Evolutionary conservation across 1,140 invertebrate genomes (phyloP).

Genomic region (Dendrolimus punctatus): DNA sequence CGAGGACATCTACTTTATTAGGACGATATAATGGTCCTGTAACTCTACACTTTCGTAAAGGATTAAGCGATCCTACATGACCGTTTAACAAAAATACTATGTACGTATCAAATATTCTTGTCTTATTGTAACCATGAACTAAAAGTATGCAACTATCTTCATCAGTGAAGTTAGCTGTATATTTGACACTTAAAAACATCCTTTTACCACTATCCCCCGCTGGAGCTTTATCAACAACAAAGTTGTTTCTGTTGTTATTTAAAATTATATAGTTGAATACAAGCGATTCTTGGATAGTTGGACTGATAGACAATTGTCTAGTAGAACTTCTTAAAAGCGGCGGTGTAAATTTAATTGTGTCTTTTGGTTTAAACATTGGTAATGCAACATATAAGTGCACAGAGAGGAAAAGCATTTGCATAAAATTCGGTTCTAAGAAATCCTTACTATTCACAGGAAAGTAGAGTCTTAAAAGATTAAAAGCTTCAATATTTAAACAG

Average conservation of each 20-base stretch:
- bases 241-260: conserved; percentile 43
- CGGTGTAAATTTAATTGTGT: conserved; percentile 47
- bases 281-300: conserved; percentile 46
- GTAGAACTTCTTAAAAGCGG: conserved; percentile 50
- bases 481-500: conserved; percentile 54
- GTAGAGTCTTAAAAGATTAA: conserved; percentile 41
- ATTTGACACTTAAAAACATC: conserved; percentile 48
- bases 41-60: conserved; percentile 50
- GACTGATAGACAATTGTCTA: conserved; percentile 36
- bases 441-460: conserved; percentile 54
- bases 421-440: conserved; percentile 49
- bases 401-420: conserved; percentile 62
- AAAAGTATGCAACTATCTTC: conserved; percentile 46
- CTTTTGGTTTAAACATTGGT: conserved; percentile 54
- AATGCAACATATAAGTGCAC: conserved; percentile 51
- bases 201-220: conserved; percentile 44
- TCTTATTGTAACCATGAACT: conserved; percentile 58
- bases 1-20: conserved; percentile 47
- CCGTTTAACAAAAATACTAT: conserved; percentile 46
- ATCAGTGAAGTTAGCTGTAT: conserved; percentile 45
- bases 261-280: conserved; percentile 42
- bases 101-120: conserved; percentile 59
- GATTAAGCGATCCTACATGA: conserved; percentile 30
- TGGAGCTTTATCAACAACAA: conserved; percentile 44
- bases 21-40: conserved; percentile 49